These are phyloP conservation scores for Psephotus haematonotus DNA, from an alignment of 2,113 vertebrate genomes.

Conservation along the genomic window DNA sequence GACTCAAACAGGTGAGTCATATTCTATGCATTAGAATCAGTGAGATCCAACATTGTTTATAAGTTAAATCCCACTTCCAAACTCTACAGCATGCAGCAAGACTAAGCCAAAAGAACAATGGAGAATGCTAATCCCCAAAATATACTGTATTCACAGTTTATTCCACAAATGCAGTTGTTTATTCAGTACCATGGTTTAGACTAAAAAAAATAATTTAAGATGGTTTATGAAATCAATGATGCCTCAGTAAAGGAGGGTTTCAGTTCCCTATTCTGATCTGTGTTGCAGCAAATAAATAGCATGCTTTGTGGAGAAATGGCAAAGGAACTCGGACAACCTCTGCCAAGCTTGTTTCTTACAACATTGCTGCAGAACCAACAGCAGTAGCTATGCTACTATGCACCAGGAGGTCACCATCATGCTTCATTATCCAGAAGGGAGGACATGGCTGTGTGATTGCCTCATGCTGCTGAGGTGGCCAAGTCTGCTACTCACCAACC, in stretches of 20 bases:
- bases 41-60: neutral
- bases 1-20: neutral
- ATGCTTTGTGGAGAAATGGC: neutral
- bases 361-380: too few relatives aligned
- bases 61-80: neutral
- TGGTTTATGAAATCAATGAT: neutral
- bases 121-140: neutral
- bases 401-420: neutral
- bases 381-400: rapidly evolving
- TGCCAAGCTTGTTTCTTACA: neutral
- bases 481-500: neutral
- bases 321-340: neutral
- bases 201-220: neutral
- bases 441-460: rapidly evolving
- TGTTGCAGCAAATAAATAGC: neutral
- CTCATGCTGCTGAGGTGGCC: neutral
- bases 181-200: neutral
- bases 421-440: neutral
- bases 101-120: neutral
- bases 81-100: neutral
- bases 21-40: neutral
- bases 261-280: neutral
- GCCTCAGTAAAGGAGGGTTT: neutral
- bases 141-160: neutral
- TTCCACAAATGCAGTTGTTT: neutral